A percentile compares a stretch with the other conserved stretches of the same genome.
These are phyloP conservation scores for Prunella himalayana DNA, from an alignment of 2,113 vertebrate species.

Conservation along the genomic window DNA sequence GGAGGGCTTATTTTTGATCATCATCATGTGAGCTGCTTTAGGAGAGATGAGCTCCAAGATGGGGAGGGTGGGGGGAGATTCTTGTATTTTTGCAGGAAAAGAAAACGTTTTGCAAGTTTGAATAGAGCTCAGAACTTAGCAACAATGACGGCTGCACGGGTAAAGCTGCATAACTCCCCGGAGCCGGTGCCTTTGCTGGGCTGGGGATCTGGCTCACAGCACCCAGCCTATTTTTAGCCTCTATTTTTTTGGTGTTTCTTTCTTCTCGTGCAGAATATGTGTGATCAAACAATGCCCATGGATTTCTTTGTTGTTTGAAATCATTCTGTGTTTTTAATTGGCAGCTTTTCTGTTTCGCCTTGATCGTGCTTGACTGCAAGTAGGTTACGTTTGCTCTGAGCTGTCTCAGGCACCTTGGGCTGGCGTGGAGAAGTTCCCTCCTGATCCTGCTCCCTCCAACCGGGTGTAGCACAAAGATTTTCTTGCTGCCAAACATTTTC, in stretches of 20 bases:
- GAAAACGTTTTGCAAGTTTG: slow-evolving; percentile 39
- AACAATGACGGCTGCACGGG: not conserved
- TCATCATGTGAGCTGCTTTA: slow-evolving; percentile 56
- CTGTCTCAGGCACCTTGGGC: not conserved
- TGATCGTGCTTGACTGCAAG: not conserved
- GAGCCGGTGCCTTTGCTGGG: not conserved
- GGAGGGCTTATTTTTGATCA: slow-evolving; percentile 61
- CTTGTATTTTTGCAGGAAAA: slow-evolving; percentile 2
- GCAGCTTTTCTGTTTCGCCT: not conserved
- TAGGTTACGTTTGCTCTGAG: not conserved
- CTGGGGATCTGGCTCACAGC: slow-evolving; percentile 18
- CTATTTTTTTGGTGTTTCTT: not conserved
- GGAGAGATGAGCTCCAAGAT: slow-evolving; percentile 46
- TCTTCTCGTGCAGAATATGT: not conserved
- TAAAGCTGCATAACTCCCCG: not conserved
- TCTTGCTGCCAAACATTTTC: not conserved
- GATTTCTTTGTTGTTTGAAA: slow-evolving; percentile 47
- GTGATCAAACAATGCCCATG: not conserved
- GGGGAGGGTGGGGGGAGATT: not conserved
- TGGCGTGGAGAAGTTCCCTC: not conserved
- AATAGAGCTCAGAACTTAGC: slow-evolving; percentile 36
- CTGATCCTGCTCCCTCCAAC: not conserved
- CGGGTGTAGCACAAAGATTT: not conserved
- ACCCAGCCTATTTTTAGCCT: slow-evolving; percentile 37
- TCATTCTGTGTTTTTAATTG: slow-evolving; percentile 26